phyloP scores from a whole-genome alignment of 35 echinoderm and acorn worm genomes.

The Lytechinus variegatus region DNA sequence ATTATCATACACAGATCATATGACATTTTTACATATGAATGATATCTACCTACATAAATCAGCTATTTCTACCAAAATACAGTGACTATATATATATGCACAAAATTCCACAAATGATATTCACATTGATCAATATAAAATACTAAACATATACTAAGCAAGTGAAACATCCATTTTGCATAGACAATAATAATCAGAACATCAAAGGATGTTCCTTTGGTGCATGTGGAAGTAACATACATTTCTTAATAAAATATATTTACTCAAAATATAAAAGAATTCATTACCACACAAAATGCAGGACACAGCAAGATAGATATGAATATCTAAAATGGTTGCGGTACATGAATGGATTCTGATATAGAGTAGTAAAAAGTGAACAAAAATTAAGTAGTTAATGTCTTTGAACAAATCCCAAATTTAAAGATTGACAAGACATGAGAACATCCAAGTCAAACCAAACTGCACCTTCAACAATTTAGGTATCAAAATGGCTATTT shows the following conservation, averaged over 20 bases:
- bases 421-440: no score
- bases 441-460: no score
- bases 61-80: not conserved
- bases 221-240: not conserved
- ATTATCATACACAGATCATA: not conserved
- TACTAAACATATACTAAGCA: not conserved
- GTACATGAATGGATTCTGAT: not conserved
- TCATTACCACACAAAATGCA: not conserved
- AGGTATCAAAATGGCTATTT: no score
- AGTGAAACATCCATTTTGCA: not conserved
- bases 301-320: not conserved
- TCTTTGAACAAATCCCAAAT: no score
- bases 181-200: not conserved
- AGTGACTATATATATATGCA: not conserved
- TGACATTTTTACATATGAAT: not conserved
- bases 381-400: no score
- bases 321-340: not conserved
- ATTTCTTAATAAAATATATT: no score
- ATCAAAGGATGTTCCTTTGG: not conserved
- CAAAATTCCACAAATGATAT: not conserved
- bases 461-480: no score
- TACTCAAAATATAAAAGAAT: not conserved
- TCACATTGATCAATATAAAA: not conserved
- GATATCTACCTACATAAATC: not conserved
- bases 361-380: no score